A percentile compares a stretch with the other conserved stretches of the same genome.
Conservation (phyloP, 1,140 invertebrate species). For the Bombyx mandarina region DNA sequence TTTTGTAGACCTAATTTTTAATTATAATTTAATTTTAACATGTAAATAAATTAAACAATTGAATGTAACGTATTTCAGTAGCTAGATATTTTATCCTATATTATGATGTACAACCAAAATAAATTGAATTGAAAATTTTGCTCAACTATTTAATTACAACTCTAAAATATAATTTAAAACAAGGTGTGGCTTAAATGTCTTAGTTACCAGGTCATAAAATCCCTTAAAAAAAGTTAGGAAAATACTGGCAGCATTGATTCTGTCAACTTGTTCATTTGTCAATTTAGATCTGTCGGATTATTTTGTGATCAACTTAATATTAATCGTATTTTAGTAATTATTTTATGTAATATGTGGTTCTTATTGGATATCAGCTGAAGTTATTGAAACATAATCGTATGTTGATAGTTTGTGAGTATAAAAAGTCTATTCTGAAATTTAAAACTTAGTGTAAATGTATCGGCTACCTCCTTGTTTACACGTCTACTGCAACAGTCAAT, state of each 20-base stretch:
- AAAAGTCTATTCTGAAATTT: constrained; percentile 3
- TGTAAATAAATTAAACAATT: not conserved
- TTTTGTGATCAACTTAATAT: too few relatives aligned
- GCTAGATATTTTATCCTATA: too few relatives aligned
- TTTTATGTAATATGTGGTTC: constrained; percentile 51
- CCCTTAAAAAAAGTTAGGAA: not conserved
- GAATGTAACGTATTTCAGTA: not conserved
- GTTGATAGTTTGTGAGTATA: constrained; percentile 40
- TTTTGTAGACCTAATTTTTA: too few relatives aligned
- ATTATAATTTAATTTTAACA: too few relatives aligned
- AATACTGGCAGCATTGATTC: constrained; percentile 3
- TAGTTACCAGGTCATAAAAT: too few relatives aligned
- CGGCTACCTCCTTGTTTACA: constrained; percentile 51
- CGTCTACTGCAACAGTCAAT: constrained; percentile 43
- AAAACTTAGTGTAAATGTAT: constrained; percentile 4
- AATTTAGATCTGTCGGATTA: too few relatives aligned
- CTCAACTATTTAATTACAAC: too few relatives aligned
- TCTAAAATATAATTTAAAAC: too few relatives aligned
- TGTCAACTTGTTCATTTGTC: too few relatives aligned
- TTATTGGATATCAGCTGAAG: constrained; percentile 32
- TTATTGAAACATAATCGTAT: constrained; percentile 20
- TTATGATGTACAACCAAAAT: too few relatives aligned
- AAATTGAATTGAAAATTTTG: too few relatives aligned
- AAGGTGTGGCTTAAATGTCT: too few relatives aligned
- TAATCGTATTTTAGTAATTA: constrained; percentile 14